Base-by-base conservation (phyloP, 2,113 vertebrate species). In the Anguilla japonica region DNA sequence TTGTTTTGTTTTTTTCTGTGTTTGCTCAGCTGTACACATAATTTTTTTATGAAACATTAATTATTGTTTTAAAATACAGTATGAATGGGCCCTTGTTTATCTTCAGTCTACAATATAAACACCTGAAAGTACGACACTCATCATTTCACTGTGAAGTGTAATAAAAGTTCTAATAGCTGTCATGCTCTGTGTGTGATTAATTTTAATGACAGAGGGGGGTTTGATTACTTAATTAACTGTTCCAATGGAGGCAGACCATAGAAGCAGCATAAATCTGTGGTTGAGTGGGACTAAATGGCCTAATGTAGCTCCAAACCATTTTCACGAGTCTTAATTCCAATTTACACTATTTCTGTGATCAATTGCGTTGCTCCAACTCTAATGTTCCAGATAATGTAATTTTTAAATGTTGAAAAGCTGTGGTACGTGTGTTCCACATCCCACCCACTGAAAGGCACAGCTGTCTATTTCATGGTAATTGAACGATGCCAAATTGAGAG, bases 381-480 rank as follows among this genome's bases (percentile, higher is more conserved):
- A 84, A 82, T 89, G 84, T 41, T 87, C 89, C 88, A 85, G 75
- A 86, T 90, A 89, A 85, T 85, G 90, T 88, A 46, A 75, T 83
- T 80, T 53, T 79, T 83, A 78, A 83, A 89, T 79, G 71, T 84
- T 87, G 40, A 86, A 86, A 67, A 85, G 89, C 67, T 26, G 40
- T 82, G 88, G 85, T 79, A 81, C 88, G 85, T 90, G 83, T 86
- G 79, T 88, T 91, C 71, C 89, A 84, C 89, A 83, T 86, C 15
- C 84, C 40, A 85, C 85, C 75, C 79, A 39, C 41, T 50, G 15
- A 79, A 79, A 79, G 6, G 43, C 67, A n/a, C 18, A 46, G 83
- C 46, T 18, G 41, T 60, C 20, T 50, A 15, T 63, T 71, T 60
- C 79, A 83, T 43, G 85, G 79, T 15, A 79, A 14, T 26, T 82